Base-by-base conservation (phyloP, 2,797 vertebrate species). In the Cossypha niveicapilla region DNA sequence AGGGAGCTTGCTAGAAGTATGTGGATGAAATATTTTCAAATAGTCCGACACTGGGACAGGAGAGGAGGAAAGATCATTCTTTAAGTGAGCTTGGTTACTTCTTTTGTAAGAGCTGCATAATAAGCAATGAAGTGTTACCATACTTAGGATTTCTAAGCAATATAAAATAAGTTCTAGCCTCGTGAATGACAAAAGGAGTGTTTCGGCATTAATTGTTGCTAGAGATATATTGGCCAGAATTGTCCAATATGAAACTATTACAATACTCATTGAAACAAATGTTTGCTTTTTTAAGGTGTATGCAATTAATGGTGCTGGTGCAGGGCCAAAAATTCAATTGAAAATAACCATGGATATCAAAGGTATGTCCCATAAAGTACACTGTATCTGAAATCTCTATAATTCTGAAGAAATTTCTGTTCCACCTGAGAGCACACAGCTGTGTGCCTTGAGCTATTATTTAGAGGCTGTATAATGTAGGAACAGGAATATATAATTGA, bases 261-360 rank as follows among this genome's bases (percentile, higher is more conserved):
- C 37, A 88, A 50, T 73, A 63, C 3, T 73, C 5, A 73, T 48
- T 93, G 45, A 82, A 92, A 54, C 5, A 73, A 76, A 6, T 56
- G 9, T 88, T 78, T 88, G n/a, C 4, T 3, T 37, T 75, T 97
- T 97, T 81, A 91, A 99, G 99, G 98, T 99, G 85, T 99, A 98
- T 94, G 99, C 99, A 30, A 98, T 98, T 90, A 99, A 99, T 44
- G 97, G 98, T 50, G 99, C 98, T 51, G 99, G 99, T 32, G 97
- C 97, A 70, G 99, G 99, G 8, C 98, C 98, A 86, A 99, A 99
- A 91, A 98, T 98, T 75, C 98, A 98, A 77, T 97, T 99, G 94
- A 98, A 97, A 94, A 98, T 99, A 97, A 99, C 98, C 19, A 99
- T 99, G 96, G 99, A 98, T 93, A 98, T 99, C 92, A 99, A 98